Evolutionary conservation across 1,140 invertebrate species (phyloP).

Genomic region (Mizuhopecten yessoensis): DNA sequence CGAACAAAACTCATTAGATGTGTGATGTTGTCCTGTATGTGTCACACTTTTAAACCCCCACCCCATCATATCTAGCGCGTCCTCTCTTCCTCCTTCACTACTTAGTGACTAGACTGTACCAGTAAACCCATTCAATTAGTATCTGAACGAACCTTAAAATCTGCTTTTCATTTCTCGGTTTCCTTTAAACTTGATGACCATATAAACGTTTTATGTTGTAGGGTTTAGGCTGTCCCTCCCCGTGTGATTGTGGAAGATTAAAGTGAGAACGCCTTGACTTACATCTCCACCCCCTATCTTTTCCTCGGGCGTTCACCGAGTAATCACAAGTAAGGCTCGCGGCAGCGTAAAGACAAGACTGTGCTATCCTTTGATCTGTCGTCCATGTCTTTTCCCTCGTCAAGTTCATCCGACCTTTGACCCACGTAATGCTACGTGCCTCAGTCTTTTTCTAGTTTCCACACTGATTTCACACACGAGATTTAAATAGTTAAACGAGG

Average conservation of each 20-base stretch:
- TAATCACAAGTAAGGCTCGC: background rate
- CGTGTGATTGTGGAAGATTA: background rate
- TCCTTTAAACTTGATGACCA: conserved; percentile 27
- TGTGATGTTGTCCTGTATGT: background rate
- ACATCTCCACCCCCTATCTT: background rate
- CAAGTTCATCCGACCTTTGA: background rate
- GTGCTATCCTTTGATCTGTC: background rate
- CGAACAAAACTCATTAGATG: no score
- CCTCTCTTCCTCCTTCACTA: background rate
- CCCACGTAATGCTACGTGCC: background rate
- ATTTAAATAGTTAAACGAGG: background rate
- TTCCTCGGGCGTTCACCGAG: background rate
- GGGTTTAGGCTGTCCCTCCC: background rate
- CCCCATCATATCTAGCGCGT: background rate
- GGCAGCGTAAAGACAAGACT: background rate
- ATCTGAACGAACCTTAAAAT: background rate
- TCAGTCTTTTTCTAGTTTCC: background rate
- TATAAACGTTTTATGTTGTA: background rate
- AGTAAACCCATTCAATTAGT: background rate
- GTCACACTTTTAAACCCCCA: background rate
- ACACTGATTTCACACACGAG: conserved; percentile 8
- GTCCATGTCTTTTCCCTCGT: no score
- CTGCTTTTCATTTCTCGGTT: conserved; percentile 2
- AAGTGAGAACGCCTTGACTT: background rate
- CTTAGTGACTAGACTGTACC: background rate